Conservation (phyloP, 2,113 vertebrate species). For the Nyctibius bracteatus region DNA sequence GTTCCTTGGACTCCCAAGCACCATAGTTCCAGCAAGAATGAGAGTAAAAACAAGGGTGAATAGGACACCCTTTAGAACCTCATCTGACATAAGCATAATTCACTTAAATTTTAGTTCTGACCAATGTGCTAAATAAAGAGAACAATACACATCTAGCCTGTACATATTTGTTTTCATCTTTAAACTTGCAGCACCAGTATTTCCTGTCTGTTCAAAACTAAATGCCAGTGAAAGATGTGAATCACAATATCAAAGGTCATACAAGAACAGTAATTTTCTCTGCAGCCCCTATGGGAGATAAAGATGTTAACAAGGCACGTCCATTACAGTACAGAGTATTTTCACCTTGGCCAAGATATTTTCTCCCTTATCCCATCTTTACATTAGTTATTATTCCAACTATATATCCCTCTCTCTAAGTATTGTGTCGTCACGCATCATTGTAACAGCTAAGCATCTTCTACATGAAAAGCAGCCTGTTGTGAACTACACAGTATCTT, state of each 20-base stretch:
- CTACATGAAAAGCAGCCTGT: not conserved
- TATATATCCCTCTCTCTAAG: not conserved
- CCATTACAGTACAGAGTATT: not conserved
- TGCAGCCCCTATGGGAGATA: not conserved
- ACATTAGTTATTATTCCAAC: not conserved
- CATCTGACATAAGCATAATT: not conserved
- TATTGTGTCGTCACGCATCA: not conserved
- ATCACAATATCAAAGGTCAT: not conserved
- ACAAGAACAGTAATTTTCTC: not conserved
- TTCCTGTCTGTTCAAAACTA: not conserved
- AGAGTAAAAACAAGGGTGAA: not conserved
- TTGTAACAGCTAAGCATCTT: not conserved
- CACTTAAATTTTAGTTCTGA: not conserved
- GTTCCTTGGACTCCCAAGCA: not conserved
- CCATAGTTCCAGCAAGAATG: not conserved
- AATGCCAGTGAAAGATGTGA: not conserved
- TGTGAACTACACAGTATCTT: not conserved
- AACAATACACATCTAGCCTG: not conserved
- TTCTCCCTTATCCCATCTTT: not conserved
- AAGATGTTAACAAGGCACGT: not conserved
- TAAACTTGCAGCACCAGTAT: not conserved
- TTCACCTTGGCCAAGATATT: not conserved
- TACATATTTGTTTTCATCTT: not conserved
- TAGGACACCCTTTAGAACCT: not conserved
- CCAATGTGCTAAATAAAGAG: not conserved